Evolutionary conservation across 2,113 vertebrate genomes (phyloP), one percentile per base, ranked within the genome.

Genomic region (Lanius ludovicianus): DNA sequence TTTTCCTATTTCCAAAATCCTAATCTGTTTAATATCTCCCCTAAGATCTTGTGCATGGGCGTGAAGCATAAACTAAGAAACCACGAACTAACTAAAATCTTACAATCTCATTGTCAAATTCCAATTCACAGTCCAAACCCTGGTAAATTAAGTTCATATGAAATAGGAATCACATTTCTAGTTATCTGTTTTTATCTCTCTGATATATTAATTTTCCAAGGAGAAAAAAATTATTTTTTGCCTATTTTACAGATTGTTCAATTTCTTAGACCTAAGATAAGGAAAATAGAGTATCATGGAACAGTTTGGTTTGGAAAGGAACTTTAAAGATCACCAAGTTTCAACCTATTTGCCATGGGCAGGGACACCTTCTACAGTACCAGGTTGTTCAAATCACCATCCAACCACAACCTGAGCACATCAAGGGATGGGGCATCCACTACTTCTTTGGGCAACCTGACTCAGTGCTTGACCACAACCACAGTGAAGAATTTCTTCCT

Each of bases 401-500:
- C n/a, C 37, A 73, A 1, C 17, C 30, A 47, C 13, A 16, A 23
- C 15, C 17, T 39, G 19, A 83, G 55, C 7, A 30, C 7, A 15
- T 18, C 21, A 39, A 30, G 13, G 4, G 1, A 2, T 15, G 16
- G 5, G 5, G 2, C 15, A 52, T 19, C 39, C 20, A 49, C n/a
- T 35, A 1, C 8, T 21, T 25, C 24, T n/a, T 63, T 42, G 42
- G 41, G n/a, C 22, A 86, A 31, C 22, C 8, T n/a, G 10, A 27
- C 30, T 25, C 18, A 46, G 19, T 37, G 23, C 6, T n/a, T 47
- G 21, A 50, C 3, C 5, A 73, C 23, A 25, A 30, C 41, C 30
- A 50, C 11, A 35, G 22, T 3, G 30, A 55, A 60, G 4, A 41
- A 42, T 56, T 57, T 68, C 30, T 27, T 76, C n/a, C 49, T 59